Conservation (phyloP, 2,888 invertebrate genomes). For the Thyatira batis region DNA sequence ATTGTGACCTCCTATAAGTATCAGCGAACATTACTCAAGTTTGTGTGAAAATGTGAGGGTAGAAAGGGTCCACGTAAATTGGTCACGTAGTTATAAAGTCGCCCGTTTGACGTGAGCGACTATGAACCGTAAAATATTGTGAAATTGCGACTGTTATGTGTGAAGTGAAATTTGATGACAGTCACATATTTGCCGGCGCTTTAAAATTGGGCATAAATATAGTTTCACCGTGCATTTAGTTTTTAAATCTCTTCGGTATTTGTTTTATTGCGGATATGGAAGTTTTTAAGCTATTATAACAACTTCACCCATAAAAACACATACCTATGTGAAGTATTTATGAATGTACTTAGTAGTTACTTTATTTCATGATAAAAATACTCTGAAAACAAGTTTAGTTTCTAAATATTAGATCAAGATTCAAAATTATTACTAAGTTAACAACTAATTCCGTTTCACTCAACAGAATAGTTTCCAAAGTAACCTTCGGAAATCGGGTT, state of each 20-base stretch:
- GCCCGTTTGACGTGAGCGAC: constrained; percentile 30
- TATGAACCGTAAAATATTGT: constrained; percentile 40
- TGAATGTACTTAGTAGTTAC: too few relatives aligned
- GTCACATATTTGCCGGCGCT: constrained; percentile 23
- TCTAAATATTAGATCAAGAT: neutral
- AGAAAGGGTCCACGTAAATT: constrained; percentile 23
- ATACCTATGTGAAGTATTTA: too few relatives aligned
- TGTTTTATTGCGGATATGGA: neutral
- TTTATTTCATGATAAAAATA: too few relatives aligned
- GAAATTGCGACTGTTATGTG: constrained; percentile 26
- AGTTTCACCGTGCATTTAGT: neutral
- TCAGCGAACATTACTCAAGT: constrained; percentile 23
- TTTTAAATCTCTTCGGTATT: neutral
- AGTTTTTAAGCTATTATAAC: too few relatives aligned
- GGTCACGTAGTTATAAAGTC: constrained; percentile 12
- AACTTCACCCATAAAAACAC: too few relatives aligned
- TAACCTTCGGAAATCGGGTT: constrained; percentile 53
- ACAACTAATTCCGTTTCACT: constrained; percentile 10
- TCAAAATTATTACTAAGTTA: neutral
- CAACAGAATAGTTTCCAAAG: constrained; percentile 38
- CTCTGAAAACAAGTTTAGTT: too few relatives aligned
- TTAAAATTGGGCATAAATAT: neutral
- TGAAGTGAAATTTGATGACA: constrained; percentile 35
- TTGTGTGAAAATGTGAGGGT: constrained; percentile 25
- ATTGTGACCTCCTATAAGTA: constrained; percentile 33